Conservation (phyloP, 2,888 invertebrate genomes). For the Archaeoteleia sp. region DNA sequence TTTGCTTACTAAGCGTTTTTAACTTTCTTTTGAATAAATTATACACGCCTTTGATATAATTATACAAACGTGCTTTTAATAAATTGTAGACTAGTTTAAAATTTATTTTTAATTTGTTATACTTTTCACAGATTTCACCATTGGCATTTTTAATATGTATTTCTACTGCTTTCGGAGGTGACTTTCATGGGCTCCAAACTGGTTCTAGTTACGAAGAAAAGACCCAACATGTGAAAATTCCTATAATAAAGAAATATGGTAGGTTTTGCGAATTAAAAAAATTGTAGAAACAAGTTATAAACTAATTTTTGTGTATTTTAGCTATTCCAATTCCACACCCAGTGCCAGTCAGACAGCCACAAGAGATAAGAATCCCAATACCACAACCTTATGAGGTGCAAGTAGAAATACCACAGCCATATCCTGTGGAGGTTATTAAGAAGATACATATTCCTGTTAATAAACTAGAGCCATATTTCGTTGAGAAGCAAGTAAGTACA, state of each 20-base stretch:
- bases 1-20: no score
- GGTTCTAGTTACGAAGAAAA: no score
- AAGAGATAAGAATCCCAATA: constrained; percentile 77
- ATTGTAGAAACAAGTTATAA: constrained; percentile 30
- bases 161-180: no score
- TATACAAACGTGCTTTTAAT: no score
- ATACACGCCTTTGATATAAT: no score
- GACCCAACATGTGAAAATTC: neutral
- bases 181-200: no score
- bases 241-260: neutral
- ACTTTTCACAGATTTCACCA: no score
- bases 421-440: constrained; percentile 76
- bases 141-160: no score
- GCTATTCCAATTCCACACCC: constrained; percentile 79
- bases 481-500: constrained; percentile 77
- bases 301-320: constrained; percentile 54
- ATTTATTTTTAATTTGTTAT: no score
- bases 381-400: constrained; percentile 79
- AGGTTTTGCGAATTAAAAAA: neutral
- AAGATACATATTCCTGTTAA: constrained; percentile 78
- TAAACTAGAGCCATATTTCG: constrained; percentile 77
- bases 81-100: no score
- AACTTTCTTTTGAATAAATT: no score
- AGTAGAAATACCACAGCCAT: constrained; percentile 73
- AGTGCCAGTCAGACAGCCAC: constrained; percentile 77